A percentile compares a stretch with the other conserved stretches of the same genome.
Evolutionary conservation across 1,140 invertebrate genomes (phyloP).

Genomic region (Melanaphis sacchari): DNA sequence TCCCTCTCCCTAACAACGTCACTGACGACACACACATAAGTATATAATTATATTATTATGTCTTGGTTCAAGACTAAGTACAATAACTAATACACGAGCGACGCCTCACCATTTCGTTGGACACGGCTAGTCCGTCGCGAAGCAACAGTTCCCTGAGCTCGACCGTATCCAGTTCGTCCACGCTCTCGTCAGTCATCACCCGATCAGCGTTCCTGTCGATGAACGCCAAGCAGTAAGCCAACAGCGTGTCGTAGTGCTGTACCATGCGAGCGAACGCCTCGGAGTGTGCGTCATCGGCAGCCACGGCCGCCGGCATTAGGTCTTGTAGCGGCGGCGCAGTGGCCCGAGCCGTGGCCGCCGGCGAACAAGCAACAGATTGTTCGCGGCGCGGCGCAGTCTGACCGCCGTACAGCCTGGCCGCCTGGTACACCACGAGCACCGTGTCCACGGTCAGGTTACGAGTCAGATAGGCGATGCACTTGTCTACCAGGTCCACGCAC

Average conservation of each 20-base stretch:
- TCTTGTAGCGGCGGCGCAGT: constrained; percentile 42
- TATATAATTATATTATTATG: too few species aligned
- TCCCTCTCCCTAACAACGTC: too few species aligned
- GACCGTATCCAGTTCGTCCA: constrained; percentile 71
- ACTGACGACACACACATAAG: too few species aligned
- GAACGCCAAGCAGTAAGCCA: constrained; percentile 64
- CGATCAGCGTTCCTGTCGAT: constrained; percentile 69
- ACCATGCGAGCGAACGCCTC: constrained; percentile 65
- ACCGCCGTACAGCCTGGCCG: constrained; percentile 61
- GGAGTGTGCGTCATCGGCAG: not conserved
- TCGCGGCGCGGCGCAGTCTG: constrained; percentile 9
- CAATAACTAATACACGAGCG: not conserved
- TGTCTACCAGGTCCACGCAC: constrained; percentile 69
- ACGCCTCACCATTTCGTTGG: constrained; percentile 38
- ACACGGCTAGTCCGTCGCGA: constrained; percentile 65
- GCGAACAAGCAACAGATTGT: not conserved
- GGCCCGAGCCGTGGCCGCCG: constrained; percentile 4
- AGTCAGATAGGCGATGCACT: constrained; percentile 71
- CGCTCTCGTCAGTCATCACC: constrained; percentile 70
- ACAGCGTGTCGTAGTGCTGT: constrained; percentile 68
- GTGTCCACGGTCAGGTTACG: constrained; percentile 64
- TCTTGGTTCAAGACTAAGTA: not conserved
- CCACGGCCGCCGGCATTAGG: not conserved
- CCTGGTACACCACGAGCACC: constrained; percentile 67
- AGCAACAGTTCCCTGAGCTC: constrained; percentile 70